Percentiles rank a stretch among this genome's conserved stretches.
Evolutionary conservation across 2,888 invertebrate genomes (phyloP).

Genomic region (Lagria hirta): DNA sequence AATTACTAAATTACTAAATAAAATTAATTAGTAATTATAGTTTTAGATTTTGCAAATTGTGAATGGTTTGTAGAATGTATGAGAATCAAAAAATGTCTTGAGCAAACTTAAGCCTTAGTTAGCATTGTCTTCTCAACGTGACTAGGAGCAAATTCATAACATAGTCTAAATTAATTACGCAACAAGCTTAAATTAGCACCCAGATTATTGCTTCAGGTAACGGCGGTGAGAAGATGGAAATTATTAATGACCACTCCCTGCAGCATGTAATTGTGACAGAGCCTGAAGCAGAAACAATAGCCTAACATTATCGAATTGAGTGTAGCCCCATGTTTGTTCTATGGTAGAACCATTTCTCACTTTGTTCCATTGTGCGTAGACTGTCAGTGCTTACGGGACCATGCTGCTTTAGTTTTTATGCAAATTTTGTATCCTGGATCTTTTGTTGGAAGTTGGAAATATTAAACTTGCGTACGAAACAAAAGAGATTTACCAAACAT

Average conservation of each 20-base stretch:
- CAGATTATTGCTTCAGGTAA: constrained; percentile 16
- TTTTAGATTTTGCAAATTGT: no score
- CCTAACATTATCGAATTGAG: constrained; percentile 26
- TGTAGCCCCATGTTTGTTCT: constrained; percentile 16
- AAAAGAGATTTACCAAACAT: constrained; percentile 5
- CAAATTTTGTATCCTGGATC: constrained; percentile 18
- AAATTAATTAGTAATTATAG: no score
- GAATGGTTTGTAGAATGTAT: no score
- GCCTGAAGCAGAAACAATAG: constrained; percentile 31
- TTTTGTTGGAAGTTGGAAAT: no score
- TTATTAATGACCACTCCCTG: constrained; percentile 30
- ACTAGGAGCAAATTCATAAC: no score
- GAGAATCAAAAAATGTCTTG: no score
- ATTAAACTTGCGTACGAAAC: not conserved
- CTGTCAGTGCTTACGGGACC: constrained; percentile 15
- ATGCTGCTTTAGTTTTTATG: constrained; percentile 23
- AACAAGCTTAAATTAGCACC: no score
- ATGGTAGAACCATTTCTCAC: constrained; percentile 16
- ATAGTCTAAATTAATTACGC: no score
- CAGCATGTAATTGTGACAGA: constrained; percentile 28
- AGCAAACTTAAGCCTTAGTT: no score
- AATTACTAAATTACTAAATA: no score
- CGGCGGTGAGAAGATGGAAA: constrained; percentile 25
- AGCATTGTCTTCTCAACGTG: no score
- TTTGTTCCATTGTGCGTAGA: constrained; percentile 18